Percentiles rank a stretch among this genome's conserved stretches.
These are phyloP conservation scores for Metopolophium dirhodum DNA, from an alignment of 1,140 invertebrate genomes.

Conservation along the genomic window DNA sequence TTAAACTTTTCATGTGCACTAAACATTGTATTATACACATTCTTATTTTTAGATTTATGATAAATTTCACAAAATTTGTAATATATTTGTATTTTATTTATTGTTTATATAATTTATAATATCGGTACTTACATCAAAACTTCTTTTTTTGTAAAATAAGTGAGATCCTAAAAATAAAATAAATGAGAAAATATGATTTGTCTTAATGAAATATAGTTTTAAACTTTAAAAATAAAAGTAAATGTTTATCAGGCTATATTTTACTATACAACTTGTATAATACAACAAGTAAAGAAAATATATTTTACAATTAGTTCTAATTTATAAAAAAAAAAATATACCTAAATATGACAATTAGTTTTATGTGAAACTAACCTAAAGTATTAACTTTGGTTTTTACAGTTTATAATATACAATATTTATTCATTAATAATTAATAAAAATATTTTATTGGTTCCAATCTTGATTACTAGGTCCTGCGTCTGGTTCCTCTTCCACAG, in stretches of 20 bases:
- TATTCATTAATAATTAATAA: slow-evolving; percentile 16
- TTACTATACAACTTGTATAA: slow-evolving; percentile 51
- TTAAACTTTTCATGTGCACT: slow-evolving; percentile 90
- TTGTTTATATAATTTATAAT: slow-evolving; percentile 35
- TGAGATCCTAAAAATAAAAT: slow-evolving; percentile 75
- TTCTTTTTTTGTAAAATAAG: slow-evolving; percentile 90
- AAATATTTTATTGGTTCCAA: slow-evolving; percentile 48
- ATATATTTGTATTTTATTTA: slow-evolving; percentile 57
- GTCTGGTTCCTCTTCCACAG: slow-evolving; percentile 53
- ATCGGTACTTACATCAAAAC: slow-evolving; percentile 81
- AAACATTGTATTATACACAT: slow-evolving; percentile 61
- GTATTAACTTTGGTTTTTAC: slow-evolving; percentile 47
- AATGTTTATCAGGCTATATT: slow-evolving; percentile 53
- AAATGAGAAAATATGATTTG: slow-evolving; percentile 54
- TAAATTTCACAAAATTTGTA: slow-evolving; percentile 55
- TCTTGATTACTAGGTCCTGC: slow-evolving; percentile 55
- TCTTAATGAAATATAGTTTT: slow-evolving; percentile 54
- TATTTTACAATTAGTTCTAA: slow-evolving; percentile 54
- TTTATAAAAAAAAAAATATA: slow-evolving; percentile 55
- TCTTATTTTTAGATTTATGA: not conserved
- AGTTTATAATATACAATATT: slow-evolving; percentile 46
- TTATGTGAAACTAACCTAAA: slow-evolving; percentile 23
- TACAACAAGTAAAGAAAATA: slow-evolving; percentile 36
- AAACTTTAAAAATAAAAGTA: slow-evolving; percentile 51
- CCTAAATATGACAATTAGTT: slow-evolving; percentile 53